Conservation (phyloP, 2,797 vertebrate genomes). For the Hoplostethus atlanticus region DNA sequence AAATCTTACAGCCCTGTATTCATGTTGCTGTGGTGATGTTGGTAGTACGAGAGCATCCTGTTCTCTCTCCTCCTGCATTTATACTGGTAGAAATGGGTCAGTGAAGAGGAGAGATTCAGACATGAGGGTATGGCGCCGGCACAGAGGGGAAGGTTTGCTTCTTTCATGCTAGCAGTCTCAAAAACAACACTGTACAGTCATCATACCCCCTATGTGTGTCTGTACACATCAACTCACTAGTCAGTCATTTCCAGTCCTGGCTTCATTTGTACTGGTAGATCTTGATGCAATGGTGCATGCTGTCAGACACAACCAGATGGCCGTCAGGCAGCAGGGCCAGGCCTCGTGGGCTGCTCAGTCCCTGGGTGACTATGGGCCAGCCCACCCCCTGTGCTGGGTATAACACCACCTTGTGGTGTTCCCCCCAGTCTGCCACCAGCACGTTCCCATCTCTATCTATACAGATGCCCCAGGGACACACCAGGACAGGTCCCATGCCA, state of each 20-base stretch:
- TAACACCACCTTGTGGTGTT: slow-evolving; percentile 81
- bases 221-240: not conserved
- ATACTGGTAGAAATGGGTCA: not conserved
- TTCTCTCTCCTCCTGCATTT: not conserved
- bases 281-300: slow-evolving; percentile 89
- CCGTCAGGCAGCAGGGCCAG: slow-evolving; percentile 81
- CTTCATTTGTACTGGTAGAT: slow-evolving; percentile 83
- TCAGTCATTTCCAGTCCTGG: slow-evolving; percentile 20
- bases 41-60: not conserved
- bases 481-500: slow-evolving; percentile 81
- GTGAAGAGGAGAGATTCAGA: not conserved
- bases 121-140: not conserved
- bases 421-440: slow-evolving; percentile 87
- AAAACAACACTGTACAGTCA: not conserved
- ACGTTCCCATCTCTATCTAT: slow-evolving; percentile 85
- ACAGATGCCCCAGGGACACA: slow-evolving; percentile 87
- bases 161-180: not conserved
- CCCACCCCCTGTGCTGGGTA: slow-evolving; percentile 81
- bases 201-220: not conserved
- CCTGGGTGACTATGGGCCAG: slow-evolving; percentile 74
- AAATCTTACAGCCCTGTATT: too few species aligned
- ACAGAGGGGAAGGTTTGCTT: not conserved
- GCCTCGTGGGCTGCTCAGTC: slow-evolving; percentile 86
- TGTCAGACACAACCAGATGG: slow-evolving; percentile 86
- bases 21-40: too few species aligned